These are phyloP conservation scores for Meda fulgida DNA, from an alignment of 2,797 vertebrate genomes.

Conservation along the genomic window DNA sequence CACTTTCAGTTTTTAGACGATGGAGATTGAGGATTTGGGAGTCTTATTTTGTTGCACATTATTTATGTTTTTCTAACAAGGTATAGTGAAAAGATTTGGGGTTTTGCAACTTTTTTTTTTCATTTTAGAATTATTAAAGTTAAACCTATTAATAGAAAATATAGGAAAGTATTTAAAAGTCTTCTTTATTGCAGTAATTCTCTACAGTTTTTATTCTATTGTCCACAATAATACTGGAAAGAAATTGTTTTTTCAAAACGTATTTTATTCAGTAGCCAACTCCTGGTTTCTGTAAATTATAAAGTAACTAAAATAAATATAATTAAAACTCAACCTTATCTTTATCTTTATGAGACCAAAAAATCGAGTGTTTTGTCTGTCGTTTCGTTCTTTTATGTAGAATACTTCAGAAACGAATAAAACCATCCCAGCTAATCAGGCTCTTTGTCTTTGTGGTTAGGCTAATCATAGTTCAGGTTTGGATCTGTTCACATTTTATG, in stretches of 20 bases:
- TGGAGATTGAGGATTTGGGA: not conserved
- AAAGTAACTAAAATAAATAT: no score
- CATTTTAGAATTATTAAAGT: not conserved
- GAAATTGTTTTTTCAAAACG: not conserved
- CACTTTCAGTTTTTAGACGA: not conserved
- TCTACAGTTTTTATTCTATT: not conserved
- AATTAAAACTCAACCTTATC: no score
- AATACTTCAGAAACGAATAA: no score
- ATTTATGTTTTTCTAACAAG: not conserved
- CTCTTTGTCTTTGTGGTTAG: not conserved
- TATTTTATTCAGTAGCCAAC: not conserved
- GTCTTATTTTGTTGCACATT: not conserved
- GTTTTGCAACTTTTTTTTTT: not conserved
- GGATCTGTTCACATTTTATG: not conserved
- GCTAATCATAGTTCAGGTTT: conserved; percentile 10
- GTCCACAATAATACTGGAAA: not conserved
- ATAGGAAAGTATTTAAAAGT: not conserved
- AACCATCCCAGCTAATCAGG: no score
- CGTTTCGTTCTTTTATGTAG: no score
- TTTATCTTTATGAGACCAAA: no score
- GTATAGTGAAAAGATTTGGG: not conserved
- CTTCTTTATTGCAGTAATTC: not conserved
- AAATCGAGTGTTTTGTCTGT: no score
- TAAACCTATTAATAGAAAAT: not conserved
- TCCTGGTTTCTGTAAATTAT: not conserved